These are phyloP conservation scores for Peromyscus maniculatus DNA, from an alignment of 2,113 vertebrate species.

Conservation along the genomic window DNA sequence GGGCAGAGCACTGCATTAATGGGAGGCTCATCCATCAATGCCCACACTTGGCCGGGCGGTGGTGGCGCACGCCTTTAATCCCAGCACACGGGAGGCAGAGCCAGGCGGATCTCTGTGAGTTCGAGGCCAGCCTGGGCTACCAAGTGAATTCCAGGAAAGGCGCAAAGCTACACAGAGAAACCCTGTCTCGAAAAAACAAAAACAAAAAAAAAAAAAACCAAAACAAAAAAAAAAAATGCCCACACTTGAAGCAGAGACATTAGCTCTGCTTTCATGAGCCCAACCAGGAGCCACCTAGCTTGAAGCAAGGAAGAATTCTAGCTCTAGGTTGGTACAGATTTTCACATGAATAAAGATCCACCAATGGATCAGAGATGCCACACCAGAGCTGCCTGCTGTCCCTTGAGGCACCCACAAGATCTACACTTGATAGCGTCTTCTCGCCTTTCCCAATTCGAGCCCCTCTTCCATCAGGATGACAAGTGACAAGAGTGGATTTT, in stretches of 20 bases:
- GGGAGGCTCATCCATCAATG: not conserved
- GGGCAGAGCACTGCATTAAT: not conserved
- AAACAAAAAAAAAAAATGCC: not conserved
- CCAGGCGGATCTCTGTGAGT: no score
- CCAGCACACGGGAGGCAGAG: no score
- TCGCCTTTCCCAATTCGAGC: not conserved
- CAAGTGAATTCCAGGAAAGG: no score
- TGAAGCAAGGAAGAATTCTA: not conserved
- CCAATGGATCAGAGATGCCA: not conserved
- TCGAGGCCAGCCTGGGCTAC: no score
- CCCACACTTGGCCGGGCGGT: not conserved
- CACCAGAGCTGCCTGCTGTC: not conserved
- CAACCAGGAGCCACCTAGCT: accelerated
- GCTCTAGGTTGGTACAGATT: not conserved
- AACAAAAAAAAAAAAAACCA: no score
- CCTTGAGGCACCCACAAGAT: accelerated
- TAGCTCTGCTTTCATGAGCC: not conserved
- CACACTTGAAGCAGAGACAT: not conserved
- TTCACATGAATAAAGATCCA: not conserved
- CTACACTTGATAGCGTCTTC: accelerated
- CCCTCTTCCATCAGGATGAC: not conserved
- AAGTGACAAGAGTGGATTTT: not conserved
- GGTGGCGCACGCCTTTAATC: no score
- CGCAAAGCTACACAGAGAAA: no score
- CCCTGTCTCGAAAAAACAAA: no score